Base-by-base conservation (phyloP, 2,113 vertebrate genomes). In the Chaenocephalus aceratus region DNA sequence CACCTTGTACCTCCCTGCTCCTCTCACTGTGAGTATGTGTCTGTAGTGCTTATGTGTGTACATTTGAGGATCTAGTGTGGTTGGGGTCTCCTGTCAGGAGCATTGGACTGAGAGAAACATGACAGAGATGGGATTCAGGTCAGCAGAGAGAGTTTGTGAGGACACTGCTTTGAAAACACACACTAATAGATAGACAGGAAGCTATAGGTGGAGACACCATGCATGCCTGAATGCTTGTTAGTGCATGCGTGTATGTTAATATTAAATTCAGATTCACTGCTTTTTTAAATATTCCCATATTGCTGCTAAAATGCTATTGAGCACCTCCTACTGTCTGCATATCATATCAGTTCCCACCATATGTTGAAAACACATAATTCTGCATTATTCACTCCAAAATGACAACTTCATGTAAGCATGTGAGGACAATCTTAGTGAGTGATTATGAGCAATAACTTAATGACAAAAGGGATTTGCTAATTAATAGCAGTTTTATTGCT, bases 1-100 rank as follows among this genome's bases (percentile, higher is more conserved):
- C 80, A 79, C 80, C 75, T 75, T 83, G 83, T 69, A 76, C 76
- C 67, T 85, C 21, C 49, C 52, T 54, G 63, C 45, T 23, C 23
- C 21, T 30, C 34, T 68, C 56, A 14, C 12, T 72, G 36, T 7
- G 5, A 7, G 36, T 30, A 30, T 41, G 45, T 30, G 69, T 49
- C 58, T 36, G 30, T 41, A 26, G 57, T 2, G 0, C 76, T 72
- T 62, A 58, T 72, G 76, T 58, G 59, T 75, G 73, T 57, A 48
- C 16, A 44, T 45, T 72, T 15, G 23, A 11, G 26, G 49, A 0
- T 23, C 16, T 70, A 62, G 61, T 57, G 63, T 69, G 62, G 58
- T 46, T 26, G 10, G 13, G 41, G 49, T 15, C 52, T 70, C 30
- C 44, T 53, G 69, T 77, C 59, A 34, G 48, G 51, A 62, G 58